These are phyloP conservation scores for Bruchidius siliquastri DNA, from an alignment of 2,888 invertebrate genomes.

Conservation along the genomic window DNA sequence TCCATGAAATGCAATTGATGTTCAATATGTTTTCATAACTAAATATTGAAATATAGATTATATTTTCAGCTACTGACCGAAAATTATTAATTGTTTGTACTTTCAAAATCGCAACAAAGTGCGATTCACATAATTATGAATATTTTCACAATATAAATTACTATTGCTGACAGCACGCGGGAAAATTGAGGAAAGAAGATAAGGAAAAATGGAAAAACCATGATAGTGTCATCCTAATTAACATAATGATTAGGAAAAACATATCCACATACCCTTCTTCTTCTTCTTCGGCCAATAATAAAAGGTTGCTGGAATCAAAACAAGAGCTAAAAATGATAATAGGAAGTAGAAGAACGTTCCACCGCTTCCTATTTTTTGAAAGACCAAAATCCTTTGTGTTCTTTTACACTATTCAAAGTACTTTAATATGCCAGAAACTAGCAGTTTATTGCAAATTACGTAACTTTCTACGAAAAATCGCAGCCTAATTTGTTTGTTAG, in stretches of 20 bases:
- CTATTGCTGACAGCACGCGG: not conserved
- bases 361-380: too few relatives aligned
- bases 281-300: constrained; percentile 94
- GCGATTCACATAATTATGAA: not conserved
- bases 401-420: too few relatives aligned
- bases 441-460: too few relatives aligned
- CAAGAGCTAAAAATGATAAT: constrained; percentile 90
- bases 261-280: constrained; percentile 71
- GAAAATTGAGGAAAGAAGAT: not conserved
- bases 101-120: not conserved
- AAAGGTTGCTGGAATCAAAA: constrained; percentile 94
- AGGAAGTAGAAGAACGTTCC: constrained; percentile 99
- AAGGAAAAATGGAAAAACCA: not conserved
- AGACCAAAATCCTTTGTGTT: too few relatives aligned
- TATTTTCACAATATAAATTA: not conserved
- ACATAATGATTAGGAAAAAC: constrained; percentile 5
- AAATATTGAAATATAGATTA: too few relatives aligned
- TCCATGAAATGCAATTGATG: too few relatives aligned
- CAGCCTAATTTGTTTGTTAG: too few relatives aligned
- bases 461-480: too few relatives aligned
- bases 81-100: too few relatives aligned
- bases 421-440: too few relatives aligned
- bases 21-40: too few relatives aligned
- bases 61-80: too few relatives aligned
- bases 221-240: not conserved